Evolutionary conservation across 2,888 invertebrate genomes (phyloP), one percentile per base, ranked within the genome.

Genomic region (Ophion obscuratus): DNA sequence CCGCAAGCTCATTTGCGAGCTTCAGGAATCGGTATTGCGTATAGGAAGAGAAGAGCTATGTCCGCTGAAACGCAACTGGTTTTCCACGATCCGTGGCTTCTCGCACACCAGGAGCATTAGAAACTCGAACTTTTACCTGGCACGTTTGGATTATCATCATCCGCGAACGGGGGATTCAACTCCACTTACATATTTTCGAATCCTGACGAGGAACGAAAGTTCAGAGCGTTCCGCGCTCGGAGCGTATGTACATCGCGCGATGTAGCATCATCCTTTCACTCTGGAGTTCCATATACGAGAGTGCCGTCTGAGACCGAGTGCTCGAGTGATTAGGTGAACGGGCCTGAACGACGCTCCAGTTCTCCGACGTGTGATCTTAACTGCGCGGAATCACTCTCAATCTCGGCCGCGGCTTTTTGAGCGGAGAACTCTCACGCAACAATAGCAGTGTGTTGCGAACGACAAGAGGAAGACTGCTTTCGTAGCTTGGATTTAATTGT

Each of bases 251-350:
- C 71, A 67, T 73, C 67, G 53, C 61, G 47, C 61, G 40, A 76
- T 66, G 40, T 57, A 27, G 47, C 68, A 64, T 83, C 86, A 80
- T 83, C 86, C 86, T 86, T 86, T 86, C 86, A 86, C 86, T 86
- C 64, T 2, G 76, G 53, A 40, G 62, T 73, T 76, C 76, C 78
- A 47, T 75, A 74, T 70, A 82, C 6, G 75, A 44, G 59, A 47
- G 47, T 62, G 53, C 75, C 66, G 36, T 61, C 68, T 68, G 24
- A 57, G 11, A 66, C 66, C 59, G 64, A 17, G 5, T 73, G 71
- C 85, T 61, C 61, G 64, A 59, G 85, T 36, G 44, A 62, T 73
- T 27, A 47, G 24, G 44, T 77, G 79, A 81, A 68, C 71, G 62
- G 59, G 17, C 47, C 73, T 68, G 81, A 71, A 47, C 76, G 68